These are phyloP conservation scores for Cotesia typhae DNA, from an alignment of 1,140 invertebrate genomes.

Conservation along the genomic window DNA sequence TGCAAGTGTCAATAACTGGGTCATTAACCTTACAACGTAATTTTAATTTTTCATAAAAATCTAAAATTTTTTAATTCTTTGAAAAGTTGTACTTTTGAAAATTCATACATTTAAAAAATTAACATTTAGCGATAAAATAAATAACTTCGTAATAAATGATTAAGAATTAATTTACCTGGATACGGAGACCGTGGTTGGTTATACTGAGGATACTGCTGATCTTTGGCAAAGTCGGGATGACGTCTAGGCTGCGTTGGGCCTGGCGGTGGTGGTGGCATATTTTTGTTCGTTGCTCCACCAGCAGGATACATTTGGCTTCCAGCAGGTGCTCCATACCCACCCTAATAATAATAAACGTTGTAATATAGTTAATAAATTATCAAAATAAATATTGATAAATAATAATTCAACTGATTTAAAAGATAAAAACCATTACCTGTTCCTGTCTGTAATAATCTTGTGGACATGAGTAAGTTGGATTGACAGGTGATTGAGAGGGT, in stretches of 20 bases:
- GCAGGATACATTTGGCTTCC: constrained; percentile 59
- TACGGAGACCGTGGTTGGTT: constrained; percentile 69
- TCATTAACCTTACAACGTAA: too few species aligned
- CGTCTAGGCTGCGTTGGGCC: constrained; percentile 76
- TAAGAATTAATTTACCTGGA: constrained; percentile 50
- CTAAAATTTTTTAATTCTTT: too few species aligned
- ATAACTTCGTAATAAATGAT: constrained; percentile 25
- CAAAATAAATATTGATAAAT: not conserved
- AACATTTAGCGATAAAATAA: constrained; percentile 44
- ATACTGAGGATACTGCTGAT: constrained; percentile 74
- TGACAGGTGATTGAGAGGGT: constrained; percentile 55
- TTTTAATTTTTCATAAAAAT: too few species aligned
- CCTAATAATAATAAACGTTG: constrained; percentile 39
- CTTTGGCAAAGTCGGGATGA: constrained; percentile 87
- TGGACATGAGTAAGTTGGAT: constrained; percentile 60
- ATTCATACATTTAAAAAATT: not conserved
- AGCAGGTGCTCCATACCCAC: constrained; percentile 54
- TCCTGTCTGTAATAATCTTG: constrained; percentile 64
- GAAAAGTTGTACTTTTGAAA: too few species aligned
- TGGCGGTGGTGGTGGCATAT: constrained; percentile 74
- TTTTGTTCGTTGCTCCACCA: constrained; percentile 65
- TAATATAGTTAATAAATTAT: constrained; percentile 9
- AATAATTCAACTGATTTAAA: not conserved
- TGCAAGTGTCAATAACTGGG: too few species aligned
- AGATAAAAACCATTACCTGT: constrained; percentile 47